Evolutionary conservation across 2,797 vertebrate genomes (phyloP).

Genomic region (Cyprinella venusta): DNA sequence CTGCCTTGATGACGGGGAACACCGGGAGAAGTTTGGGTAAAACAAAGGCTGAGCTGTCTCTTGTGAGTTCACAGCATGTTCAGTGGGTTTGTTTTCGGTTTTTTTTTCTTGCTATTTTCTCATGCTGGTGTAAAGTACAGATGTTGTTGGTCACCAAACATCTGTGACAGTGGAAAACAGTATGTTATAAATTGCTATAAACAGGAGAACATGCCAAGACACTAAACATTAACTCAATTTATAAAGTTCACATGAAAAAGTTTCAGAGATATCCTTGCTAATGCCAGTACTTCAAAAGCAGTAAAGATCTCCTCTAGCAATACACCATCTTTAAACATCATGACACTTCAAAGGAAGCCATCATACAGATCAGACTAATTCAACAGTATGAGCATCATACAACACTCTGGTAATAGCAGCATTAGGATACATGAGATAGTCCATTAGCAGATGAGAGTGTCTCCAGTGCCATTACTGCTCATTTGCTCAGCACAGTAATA

Average conservation of each 20-base stretch:
- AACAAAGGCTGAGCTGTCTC: slow-evolving; percentile 24
- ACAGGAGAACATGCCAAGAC: slow-evolving; percentile 24
- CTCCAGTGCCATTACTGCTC: slow-evolving; percentile 54
- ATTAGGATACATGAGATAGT: slow-evolving; percentile 59
- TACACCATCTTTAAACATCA: slow-evolving; percentile 11
- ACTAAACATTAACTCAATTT: slow-evolving; percentile 21
- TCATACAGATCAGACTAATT: slow-evolving; percentile 31
- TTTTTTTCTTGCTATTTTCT: background rate
- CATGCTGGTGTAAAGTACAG: slow-evolving; percentile 36
- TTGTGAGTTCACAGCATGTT: slow-evolving; percentile 22
- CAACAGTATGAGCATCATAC: slow-evolving; percentile 54
- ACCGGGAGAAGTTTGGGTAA: slow-evolving; percentile 15
- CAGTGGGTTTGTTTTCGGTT: background rate
- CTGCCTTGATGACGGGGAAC: slow-evolving; percentile 15
- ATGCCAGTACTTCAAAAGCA: background rate
- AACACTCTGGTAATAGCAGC: slow-evolving; percentile 57
- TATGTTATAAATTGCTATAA: slow-evolving; percentile 15
- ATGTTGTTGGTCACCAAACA: slow-evolving; percentile 49
- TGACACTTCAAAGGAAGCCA: slow-evolving; percentile 38
- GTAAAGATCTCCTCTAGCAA: background rate
- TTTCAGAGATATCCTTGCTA: background rate
- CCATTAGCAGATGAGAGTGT: slow-evolving; percentile 51
- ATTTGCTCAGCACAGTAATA: slow-evolving; percentile 47
- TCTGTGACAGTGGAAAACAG: slow-evolving; percentile 16
- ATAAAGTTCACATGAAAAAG: slow-evolving; percentile 7